phyloP scores from a whole-genome alignment of 2,797 vertebrate species.

The Acrossocheilus wenchowensis region DNA sequence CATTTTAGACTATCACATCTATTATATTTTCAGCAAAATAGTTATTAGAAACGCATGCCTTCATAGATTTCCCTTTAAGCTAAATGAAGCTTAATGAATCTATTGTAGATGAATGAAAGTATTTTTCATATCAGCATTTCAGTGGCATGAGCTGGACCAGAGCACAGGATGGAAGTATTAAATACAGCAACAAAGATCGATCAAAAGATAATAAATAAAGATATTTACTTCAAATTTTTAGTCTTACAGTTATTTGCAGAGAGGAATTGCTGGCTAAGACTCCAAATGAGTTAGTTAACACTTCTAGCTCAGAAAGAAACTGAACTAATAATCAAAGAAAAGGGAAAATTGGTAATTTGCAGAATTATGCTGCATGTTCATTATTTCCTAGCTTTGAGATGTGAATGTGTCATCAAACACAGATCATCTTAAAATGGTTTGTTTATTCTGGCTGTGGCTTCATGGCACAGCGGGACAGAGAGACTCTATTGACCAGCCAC shows the following conservation, averaged over 20 bases:
- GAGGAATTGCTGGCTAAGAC: not conserved
- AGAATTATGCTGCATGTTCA: not conserved
- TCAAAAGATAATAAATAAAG: not conserved
- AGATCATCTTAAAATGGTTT: not conserved
- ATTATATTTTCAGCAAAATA: not conserved
- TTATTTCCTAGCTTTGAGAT: not conserved
- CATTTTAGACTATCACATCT: not conserved
- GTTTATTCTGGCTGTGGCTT: conserved; percentile 6
- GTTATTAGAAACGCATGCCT: not conserved
- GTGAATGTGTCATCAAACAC: not conserved
- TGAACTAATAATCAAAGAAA: not conserved
- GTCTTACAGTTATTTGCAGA: not conserved
- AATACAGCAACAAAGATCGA: not conserved
- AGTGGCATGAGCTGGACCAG: not conserved
- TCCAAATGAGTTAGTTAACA: not conserved
- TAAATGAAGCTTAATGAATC: not conserved
- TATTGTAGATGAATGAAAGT: too few species aligned
- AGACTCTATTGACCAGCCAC: conserved; percentile 14
- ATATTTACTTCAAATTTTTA: not conserved
- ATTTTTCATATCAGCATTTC: not conserved
- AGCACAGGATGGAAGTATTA: not conserved
- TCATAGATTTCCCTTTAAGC: not conserved
- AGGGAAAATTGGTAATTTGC: not conserved
- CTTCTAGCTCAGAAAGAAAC: not conserved
- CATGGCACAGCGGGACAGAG: conserved; percentile 15